Conservation (phyloP, 2,888 invertebrate genomes). For the Callimorpha dominula region DNA sequence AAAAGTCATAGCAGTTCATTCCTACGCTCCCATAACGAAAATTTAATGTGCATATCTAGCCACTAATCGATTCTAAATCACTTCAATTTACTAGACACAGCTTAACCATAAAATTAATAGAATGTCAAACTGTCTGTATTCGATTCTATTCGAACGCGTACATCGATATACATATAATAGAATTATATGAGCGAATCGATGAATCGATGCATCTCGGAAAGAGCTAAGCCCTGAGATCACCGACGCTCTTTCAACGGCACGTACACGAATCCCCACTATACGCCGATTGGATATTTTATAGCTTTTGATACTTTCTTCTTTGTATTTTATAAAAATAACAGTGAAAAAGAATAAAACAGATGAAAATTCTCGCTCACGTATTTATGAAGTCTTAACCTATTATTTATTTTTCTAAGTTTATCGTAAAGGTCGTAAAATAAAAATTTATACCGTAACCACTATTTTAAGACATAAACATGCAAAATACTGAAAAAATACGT, state of each 20-base stretch:
- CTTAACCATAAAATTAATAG: slow-evolving; percentile 43
- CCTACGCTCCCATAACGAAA: neutral
- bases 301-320: slow-evolving; percentile 32
- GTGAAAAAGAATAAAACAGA: neutral
- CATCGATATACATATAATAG: slow-evolving; percentile 31
- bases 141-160: slow-evolving; percentile 36
- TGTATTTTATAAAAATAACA: slow-evolving; percentile 21
- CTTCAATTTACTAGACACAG: slow-evolving; percentile 47
- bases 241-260: slow-evolving; percentile 49
- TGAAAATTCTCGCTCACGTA: neutral
- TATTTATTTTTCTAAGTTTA: slow-evolving; percentile 13
- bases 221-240: slow-evolving; percentile 55
- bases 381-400: neutral
- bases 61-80: slow-evolving; percentile 35
- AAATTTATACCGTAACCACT: slow-evolving; percentile 12
- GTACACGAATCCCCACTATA: slow-evolving; percentile 49
- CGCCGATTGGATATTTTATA: slow-evolving; percentile 60
- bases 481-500: neutral
- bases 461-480: neutral
- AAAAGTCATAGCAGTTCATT: neutral
- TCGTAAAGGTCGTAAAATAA: slow-evolving; percentile 6
- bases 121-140: slow-evolving; percentile 29
- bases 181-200: slow-evolving; percentile 28
- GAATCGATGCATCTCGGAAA: slow-evolving; percentile 54
- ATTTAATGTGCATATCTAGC: slow-evolving; percentile 32